Evolutionary conservation across 1,140 invertebrate genomes (phyloP).

Genomic region (Trichonephila inaurata): DNA sequence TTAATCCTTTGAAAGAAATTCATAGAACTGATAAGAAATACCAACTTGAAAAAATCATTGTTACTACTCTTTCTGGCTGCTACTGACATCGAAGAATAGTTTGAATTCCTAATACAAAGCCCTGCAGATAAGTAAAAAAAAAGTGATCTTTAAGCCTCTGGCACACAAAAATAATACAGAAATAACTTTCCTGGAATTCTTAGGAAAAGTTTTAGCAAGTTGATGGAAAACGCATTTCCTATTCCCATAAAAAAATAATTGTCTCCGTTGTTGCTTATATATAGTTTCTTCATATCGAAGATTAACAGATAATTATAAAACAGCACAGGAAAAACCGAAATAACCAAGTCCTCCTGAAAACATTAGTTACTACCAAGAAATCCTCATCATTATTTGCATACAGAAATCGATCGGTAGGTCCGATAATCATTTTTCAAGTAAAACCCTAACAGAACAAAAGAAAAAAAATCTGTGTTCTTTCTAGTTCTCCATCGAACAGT

Average conservation of each 20-base stretch:
- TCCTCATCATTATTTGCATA: slow-evolving; percentile 5
- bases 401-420: background rate
- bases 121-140: background rate
- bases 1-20: no score
- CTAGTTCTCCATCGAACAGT: slow-evolving; percentile 4
- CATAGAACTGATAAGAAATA: no score
- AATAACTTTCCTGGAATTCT: background rate
- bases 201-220: background rate
- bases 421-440: slow-evolving; percentile 12
- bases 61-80: no score
- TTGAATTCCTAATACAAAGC: background rate
- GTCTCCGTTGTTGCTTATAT: background rate
- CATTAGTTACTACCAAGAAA: background rate
- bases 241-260: background rate
- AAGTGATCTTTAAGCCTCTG: background rate
- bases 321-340: background rate
- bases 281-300: background rate
- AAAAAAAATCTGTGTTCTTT: background rate
- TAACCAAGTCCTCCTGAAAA: background rate
- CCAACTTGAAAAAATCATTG: no score
- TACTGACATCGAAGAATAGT: no score
- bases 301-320: slow-evolving; percentile 7
- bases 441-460: slow-evolving; percentile 11
- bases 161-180: background rate
- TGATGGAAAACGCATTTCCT: background rate